Percentiles rank a stretch among this genome's conserved stretches.
Conservation (phyloP, 2,797 vertebrate species). For the Cirrhinus mrigala region DNA sequence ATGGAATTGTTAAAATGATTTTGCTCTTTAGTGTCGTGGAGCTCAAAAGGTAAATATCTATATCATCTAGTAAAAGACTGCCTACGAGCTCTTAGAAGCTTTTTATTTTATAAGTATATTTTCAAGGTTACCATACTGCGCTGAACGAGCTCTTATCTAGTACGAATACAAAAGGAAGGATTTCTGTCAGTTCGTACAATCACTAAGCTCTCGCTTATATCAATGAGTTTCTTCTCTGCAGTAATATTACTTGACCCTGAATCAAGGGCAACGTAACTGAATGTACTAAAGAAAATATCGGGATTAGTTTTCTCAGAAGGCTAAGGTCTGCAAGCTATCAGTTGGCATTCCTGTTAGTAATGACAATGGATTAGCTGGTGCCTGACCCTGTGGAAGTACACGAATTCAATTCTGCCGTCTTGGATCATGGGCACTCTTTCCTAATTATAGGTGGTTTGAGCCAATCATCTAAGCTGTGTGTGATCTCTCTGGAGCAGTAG, state of each 20-base stretch:
- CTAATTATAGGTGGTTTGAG: not conserved
- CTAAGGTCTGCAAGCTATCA: not conserved
- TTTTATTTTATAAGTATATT: not conserved
- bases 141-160: not conserved
- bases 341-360: not conserved
- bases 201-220: not conserved
- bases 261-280: not conserved
- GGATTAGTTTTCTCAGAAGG: not conserved
- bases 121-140: constrained; percentile 4
- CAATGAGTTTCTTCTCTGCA: not conserved
- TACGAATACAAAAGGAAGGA: not conserved
- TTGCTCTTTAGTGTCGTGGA: not conserved
- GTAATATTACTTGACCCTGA: not conserved
- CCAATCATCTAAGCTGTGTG: constrained; percentile 6
- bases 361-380: not conserved
- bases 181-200: not conserved
- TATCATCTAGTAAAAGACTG: not conserved
- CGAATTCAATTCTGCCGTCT: not conserved
- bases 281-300: not conserved
- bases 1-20: not conserved
- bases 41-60: not conserved
- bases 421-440: not conserved
- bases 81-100: not conserved
- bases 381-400: not conserved
- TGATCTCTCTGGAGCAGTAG: not conserved